phyloP scores from a whole-genome alignment of 2,888 invertebrate species.

The Eupithecia inturbata region DNA sequence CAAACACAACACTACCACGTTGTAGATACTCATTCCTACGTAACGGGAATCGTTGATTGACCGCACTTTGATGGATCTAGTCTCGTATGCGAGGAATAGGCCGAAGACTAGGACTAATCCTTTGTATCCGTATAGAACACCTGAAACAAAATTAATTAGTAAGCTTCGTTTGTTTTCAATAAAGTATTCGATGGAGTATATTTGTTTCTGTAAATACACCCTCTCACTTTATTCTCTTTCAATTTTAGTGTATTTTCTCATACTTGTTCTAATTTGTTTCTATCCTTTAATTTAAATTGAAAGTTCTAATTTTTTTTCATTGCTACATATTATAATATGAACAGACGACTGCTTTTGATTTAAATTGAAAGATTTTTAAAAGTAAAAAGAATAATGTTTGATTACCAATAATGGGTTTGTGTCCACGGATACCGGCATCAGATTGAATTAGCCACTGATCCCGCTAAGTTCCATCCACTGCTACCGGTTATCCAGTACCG shows the following conservation, averaged over 20 bases:
- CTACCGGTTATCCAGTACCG: no score
- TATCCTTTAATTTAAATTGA: background rate
- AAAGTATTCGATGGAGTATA: background rate
- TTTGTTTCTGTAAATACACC: background rate
- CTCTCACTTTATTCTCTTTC: background rate
- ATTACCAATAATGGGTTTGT: no score
- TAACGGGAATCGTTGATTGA: conserved; percentile 99
- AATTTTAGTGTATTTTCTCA: background rate
- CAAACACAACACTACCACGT: conserved; percentile 98
- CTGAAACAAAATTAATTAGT: conserved; percentile 73
- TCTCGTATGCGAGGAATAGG: conserved; percentile 98
- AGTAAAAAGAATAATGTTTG: background rate
- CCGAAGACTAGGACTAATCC: conserved; percentile 98
- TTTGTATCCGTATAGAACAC: conserved; percentile 98
- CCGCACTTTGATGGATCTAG: conserved; percentile 97
- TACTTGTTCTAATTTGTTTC: background rate
- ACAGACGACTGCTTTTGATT: background rate
- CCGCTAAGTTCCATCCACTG: no score
- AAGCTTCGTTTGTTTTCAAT: background rate
- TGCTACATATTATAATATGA: background rate
- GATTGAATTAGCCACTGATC: no score
- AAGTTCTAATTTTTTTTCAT: background rate
- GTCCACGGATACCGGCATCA: no score
- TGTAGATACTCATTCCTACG: conserved; percentile 99
- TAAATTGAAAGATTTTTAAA: background rate